Evolutionary conservation across 2,888 invertebrate species (phyloP).

Genomic region (Hyppa rectilinea): DNA sequence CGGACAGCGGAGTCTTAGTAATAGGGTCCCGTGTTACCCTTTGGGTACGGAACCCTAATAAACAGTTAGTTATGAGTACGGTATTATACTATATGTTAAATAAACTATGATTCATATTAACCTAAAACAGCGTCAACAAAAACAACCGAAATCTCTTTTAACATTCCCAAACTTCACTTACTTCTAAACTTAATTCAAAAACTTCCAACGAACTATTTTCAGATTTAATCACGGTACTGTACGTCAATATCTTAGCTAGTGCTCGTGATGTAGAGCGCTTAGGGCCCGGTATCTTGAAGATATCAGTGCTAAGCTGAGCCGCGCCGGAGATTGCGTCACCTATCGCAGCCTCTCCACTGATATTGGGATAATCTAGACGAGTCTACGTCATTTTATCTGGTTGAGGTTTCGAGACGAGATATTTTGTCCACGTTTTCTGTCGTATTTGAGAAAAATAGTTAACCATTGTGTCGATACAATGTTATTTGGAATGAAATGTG

Average conservation of each 20-base stretch:
- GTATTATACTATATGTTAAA: no score
- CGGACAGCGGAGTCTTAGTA: no score
- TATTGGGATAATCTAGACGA: conserved; percentile 49
- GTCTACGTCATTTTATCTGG: conserved; percentile 28
- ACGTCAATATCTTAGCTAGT: conserved; percentile 4
- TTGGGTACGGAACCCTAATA: no score
- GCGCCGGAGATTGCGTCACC: conserved; percentile 49
- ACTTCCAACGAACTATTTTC: neutral
- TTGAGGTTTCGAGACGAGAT: conserved; percentile 18
- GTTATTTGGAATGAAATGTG: no score
- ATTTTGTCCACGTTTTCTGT: conserved; percentile 24
- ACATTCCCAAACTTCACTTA: no score
- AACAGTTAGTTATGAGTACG: no score
- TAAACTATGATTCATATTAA: no score
- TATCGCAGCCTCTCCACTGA: conserved; percentile 34
- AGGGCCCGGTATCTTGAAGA: conserved; percentile 37
- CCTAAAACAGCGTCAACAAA: no score
- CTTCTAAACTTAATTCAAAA: neutral
- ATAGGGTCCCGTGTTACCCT: no score
- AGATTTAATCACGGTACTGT: conserved; percentile 23
- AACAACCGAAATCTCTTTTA: no score
- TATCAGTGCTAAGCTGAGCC: conserved; percentile 41
- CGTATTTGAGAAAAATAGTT: no score
- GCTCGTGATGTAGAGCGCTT: conserved; percentile 10
- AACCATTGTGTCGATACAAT: no score